Evolutionary conservation across 2,888 invertebrate genomes (phyloP).

Genomic region (Xestia ashworthii): DNA sequence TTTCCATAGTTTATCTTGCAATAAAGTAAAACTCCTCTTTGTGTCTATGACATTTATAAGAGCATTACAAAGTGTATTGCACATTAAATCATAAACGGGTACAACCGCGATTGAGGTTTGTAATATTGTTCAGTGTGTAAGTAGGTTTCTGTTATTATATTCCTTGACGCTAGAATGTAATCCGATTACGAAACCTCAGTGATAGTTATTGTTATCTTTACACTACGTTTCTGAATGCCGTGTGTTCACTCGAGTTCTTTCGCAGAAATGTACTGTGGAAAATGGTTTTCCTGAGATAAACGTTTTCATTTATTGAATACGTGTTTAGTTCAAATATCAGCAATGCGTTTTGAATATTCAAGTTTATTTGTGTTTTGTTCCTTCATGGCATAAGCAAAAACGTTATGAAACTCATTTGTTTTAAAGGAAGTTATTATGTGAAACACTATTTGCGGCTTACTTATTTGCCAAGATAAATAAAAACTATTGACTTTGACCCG

Average conservation of each 20-base stretch:
- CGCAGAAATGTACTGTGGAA: neutral
- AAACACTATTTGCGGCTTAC: slow-evolving; percentile 23
- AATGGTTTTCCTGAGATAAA: slow-evolving; percentile 9
- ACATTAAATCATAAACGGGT: slow-evolving; percentile 46
- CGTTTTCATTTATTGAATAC: neutral
- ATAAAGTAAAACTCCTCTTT: slow-evolving; percentile 53
- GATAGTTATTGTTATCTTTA: slow-evolving; percentile 36
- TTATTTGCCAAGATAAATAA: slow-evolving; percentile 38
- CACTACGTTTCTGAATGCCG: slow-evolving; percentile 7
- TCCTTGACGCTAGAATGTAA: slow-evolving; percentile 53
- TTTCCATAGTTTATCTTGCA: slow-evolving; percentile 42
- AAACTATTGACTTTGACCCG: slow-evolving; percentile 45
- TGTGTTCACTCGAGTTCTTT: slow-evolving; percentile 13
- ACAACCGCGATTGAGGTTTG: slow-evolving; percentile 39
- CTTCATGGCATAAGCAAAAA: neutral
- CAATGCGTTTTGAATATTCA: neutral
- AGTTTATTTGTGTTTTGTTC: neutral
- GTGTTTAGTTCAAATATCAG: neutral
- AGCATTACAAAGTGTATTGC: slow-evolving; percentile 46
- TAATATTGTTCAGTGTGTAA: slow-evolving; percentile 49
- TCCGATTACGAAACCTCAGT: slow-evolving; percentile 43
- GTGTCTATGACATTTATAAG: slow-evolving; percentile 54
- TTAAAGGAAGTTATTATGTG: slow-evolving; percentile 25
- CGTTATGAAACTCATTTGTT: slow-evolving; percentile 20
- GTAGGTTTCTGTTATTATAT: slow-evolving; percentile 57